phyloP scores from a whole-genome alignment of 2,888 invertebrate species.

The Magallana nippona region DNA sequence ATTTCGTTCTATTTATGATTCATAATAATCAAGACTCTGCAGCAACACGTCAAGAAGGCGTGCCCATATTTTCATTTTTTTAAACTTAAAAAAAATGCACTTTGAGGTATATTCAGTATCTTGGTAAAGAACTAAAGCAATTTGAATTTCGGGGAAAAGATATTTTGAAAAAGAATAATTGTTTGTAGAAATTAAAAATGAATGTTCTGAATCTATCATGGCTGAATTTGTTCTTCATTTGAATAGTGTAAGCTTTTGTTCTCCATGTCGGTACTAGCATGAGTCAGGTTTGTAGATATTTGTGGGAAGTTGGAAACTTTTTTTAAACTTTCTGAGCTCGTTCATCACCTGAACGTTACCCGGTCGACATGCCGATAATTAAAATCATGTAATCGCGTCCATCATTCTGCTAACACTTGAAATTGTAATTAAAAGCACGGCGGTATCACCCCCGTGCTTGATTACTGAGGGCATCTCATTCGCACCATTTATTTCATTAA shows the following conservation, averaged over 20 bases:
- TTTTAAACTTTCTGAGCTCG: conserved; percentile 19
- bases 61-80: background rate
- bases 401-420: conserved; percentile 40
- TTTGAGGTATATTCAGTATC: too few species aligned
- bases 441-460: background rate
- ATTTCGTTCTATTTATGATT: background rate
- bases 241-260: background rate
- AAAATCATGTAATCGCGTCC: conserved; percentile 30
- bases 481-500: conserved; percentile 33
- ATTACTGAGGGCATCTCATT: conserved; percentile 29
- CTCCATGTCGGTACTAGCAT: background rate
- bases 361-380: conserved; percentile 28
- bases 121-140: too few species aligned
- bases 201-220: too few species aligned
- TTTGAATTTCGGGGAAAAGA: too few species aligned
- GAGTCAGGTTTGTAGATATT: conserved; percentile 5
- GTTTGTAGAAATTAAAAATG: too few species aligned
- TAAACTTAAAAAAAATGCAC: too few species aligned
- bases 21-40: background rate
- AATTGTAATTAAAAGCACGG: conserved; percentile 31
- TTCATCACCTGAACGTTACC: conserved; percentile 33
- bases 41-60: background rate
- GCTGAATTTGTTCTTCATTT: too few species aligned
- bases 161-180: too few species aligned
- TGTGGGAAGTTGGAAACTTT: conserved; percentile 1